Evolutionary conservation across 2,888 invertebrate genomes (phyloP).

Genomic region (Belgica antarctica): DNA sequence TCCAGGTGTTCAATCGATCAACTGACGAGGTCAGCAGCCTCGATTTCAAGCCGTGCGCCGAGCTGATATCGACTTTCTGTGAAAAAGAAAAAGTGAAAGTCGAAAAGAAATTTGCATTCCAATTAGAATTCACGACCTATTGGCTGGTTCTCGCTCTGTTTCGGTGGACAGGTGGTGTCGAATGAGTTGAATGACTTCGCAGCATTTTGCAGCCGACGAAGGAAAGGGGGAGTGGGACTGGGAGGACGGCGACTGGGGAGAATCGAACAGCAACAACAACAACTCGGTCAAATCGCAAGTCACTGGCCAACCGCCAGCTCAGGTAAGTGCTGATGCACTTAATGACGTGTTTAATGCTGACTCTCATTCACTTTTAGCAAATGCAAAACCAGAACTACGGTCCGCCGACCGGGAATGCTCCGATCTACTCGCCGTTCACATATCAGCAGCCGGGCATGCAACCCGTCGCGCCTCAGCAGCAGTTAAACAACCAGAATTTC

Average conservation of each 20-base stretch:
- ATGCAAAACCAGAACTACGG: not conserved
- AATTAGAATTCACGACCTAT: not conserved
- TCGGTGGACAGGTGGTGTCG: not conserved
- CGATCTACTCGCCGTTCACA: constrained; percentile 36
- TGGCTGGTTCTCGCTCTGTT: too few relatives aligned
- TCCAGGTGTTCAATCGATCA: not conserved
- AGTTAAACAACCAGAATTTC: constrained; percentile 5
- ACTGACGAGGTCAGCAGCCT: not conserved
- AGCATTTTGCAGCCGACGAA: constrained; percentile 38
- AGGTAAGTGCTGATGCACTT: too few relatives aligned
- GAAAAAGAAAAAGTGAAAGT: constrained; percentile 43
- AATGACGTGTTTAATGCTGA: too few relatives aligned
- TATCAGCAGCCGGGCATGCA: constrained; percentile 44
- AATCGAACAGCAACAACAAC: constrained; percentile 38
- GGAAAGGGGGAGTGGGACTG: constrained; percentile 45
- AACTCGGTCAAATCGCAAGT: constrained; percentile 8
- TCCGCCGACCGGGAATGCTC: constrained; percentile 25
- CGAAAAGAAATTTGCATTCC: constrained; percentile 7
- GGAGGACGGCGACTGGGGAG: constrained; percentile 46
- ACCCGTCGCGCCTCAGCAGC: constrained; percentile 30
- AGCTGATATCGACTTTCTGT: not conserved
- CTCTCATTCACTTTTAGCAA: not conserved
- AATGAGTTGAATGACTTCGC: constrained; percentile 42
- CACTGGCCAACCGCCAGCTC: not conserved
- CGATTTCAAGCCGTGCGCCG: not conserved